Base-by-base conservation (phyloP, 2,888 invertebrate species). In the Chrysolina americana region DNA sequence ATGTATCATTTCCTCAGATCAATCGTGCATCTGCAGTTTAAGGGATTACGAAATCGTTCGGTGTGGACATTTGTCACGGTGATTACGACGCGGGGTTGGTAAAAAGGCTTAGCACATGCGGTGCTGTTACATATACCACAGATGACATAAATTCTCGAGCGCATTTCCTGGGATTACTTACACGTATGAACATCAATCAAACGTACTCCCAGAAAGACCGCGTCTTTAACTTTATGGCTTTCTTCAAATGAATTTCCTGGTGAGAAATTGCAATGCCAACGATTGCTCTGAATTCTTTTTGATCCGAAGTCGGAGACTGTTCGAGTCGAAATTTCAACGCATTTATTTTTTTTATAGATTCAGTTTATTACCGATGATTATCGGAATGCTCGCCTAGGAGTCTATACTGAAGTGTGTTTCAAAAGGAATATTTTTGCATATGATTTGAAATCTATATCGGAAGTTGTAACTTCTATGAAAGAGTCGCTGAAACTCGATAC, bases 161-260 rank as follows among this genome's bases (percentile, higher is more conserved):
- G 56, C 56, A 56, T 21, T 21, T 56, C 56, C 56, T 6, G 23
- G 15, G 56, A 56, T 56, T 56, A 56, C 56, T 56, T 23, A 56
- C 56, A 56, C 56, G 56, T 56, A 56, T 56, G 56, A 56, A 11
- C 56, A 56, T 56, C 56, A 23, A 56, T 56, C 56, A 56, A 23
- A 23, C 23, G 23, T 23, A 56, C 23, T 56, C 8, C 56, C 56
- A 21, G 23, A 23, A 23, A 56, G 23, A 19, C 56, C 15, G 21
- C 23, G 56, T 56, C 56, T 56, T 56, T 23, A 56, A 56, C 56
- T 56, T 56, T 56, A 56, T 23, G 23, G 56, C 19, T 56, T 23
- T 5, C 23, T 2, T 56, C 13, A 15, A 56, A 56, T 56, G 19
- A 19, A 56, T 47, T 21, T 56, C 3, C 17, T 4, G 21, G 10